Conservation (phyloP, 1,140 invertebrate genomes). For the Rhopalosiphum maidis region DNA sequence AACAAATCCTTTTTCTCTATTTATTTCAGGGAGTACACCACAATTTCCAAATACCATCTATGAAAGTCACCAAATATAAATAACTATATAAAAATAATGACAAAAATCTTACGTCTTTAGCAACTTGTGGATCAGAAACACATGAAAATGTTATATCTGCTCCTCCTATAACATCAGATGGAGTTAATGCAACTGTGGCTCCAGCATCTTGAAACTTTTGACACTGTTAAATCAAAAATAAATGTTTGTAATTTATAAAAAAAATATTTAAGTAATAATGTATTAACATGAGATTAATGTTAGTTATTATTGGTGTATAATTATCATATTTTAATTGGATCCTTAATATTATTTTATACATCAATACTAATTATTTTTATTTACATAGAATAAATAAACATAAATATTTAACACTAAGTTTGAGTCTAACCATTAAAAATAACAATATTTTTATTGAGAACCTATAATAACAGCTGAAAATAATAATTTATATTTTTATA, state of each 20-base stretch:
- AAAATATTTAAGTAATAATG: background rate
- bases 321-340: background rate
- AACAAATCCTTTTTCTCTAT: conserved; percentile 85
- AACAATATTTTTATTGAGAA: background rate
- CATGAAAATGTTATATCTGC: conserved; percentile 96
- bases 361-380: background rate
- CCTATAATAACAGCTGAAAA: background rate
- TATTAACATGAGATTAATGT: background rate
- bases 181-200: conserved; percentile 75
- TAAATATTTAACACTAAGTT: background rate
- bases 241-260: background rate
- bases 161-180: conserved; percentile 87
- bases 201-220: conserved; percentile 75
- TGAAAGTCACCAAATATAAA: conserved; percentile 61
- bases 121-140: conserved; percentile 89
- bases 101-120: conserved; percentile 80
- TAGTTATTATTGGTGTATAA: background rate
- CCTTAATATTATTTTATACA: background rate
- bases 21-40: conserved; percentile 85
- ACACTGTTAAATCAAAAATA: conserved; percentile 66
- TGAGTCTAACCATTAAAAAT: background rate
- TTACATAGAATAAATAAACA: background rate
- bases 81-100: background rate
- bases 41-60: conserved; percentile 96
- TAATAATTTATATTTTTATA: background rate